Evolutionary conservation across 2,888 invertebrate species (phyloP).

Genomic region (Apomyelois bistriatella): DNA sequence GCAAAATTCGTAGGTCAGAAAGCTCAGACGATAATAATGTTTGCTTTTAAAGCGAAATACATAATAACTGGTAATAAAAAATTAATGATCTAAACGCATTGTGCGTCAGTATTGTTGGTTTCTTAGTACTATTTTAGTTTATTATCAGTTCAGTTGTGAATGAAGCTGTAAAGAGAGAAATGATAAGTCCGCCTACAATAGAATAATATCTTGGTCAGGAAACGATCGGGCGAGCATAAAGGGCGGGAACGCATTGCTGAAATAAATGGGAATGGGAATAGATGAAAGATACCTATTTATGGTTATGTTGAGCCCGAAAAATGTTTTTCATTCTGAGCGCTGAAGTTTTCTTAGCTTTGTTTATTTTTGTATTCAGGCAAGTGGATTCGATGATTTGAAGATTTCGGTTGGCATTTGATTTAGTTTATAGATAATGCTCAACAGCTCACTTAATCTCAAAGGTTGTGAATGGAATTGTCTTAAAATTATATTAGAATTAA

Average conservation of each 20-base stretch:
- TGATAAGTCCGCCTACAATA: conserved; percentile 26
- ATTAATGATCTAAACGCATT: background rate
- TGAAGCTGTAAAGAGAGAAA: conserved; percentile 11
- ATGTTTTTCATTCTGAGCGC: conserved; percentile 3
- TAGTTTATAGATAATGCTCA: too few relatives aligned
- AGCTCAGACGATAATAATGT: too few relatives aligned
- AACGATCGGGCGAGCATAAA: conserved; percentile 34
- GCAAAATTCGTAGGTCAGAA: too few relatives aligned
- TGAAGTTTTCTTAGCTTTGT: background rate
- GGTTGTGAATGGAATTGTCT: too few relatives aligned
- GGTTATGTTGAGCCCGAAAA: conserved; percentile 30
- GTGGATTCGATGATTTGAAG: too few relatives aligned
- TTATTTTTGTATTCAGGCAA: background rate
- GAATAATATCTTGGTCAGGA: conserved; percentile 36
- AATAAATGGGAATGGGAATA: conserved; percentile 28
- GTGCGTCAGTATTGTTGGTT: background rate
- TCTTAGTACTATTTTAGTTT: conserved; percentile 2
- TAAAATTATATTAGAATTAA: too few relatives aligned
- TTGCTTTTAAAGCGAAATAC: too few relatives aligned
- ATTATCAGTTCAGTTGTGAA: conserved; percentile 3
- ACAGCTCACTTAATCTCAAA: too few relatives aligned
- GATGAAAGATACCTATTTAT: conserved; percentile 26
- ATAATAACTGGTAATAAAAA: background rate
- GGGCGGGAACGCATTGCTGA: conserved; percentile 29
- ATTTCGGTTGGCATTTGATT: too few relatives aligned